Base-by-base conservation (phyloP, 2,888 invertebrate genomes). In the Epistrophe eligans region DNA sequence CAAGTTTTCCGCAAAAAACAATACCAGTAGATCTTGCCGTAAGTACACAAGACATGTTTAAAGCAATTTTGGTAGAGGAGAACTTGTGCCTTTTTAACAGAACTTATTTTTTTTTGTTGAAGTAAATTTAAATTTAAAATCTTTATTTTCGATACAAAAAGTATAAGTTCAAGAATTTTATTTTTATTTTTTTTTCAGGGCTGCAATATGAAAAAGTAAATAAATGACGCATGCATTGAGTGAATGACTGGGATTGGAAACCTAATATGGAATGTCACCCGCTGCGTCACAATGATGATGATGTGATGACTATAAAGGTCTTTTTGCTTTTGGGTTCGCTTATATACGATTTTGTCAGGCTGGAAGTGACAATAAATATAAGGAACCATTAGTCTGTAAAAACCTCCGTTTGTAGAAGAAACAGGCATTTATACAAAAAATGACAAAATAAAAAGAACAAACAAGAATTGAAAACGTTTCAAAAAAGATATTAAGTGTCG, bases 181-280 rank as follows among this genome's bases (percentile, higher is more conserved):
- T 43, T 7, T n/a, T n/a, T 15, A n/a, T 3, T 24, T 24, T 24
- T 24, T n/a, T 43, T 15, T 4, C 43, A 43, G 43, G 4, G n/a
- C 7, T 15, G 15, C n/a, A 45, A n/a, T 8, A 19, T 10, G 24
- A 24, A 24, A 17, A 48, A 48, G 50, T 50, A 50, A 50, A 50
- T 50, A 50, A 50, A 50, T 50, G 50, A 50, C 50, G 19, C 50
- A 50, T 28, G 4, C 15, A 9, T 9, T 55, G 79, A 66, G 55
- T 13, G 13, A 10, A 17, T 40, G 13, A 11, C 35, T 57, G 58
- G 32, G 4, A 17, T 52, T 76, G 79, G 87, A 71, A 87, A 87
- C 87, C 83, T 60, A 83, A 87, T 87, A 79, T 79, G 58, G 76
- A 76, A 83, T 83, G 66, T 74, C 66, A 66, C 87, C 87, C 79